A percentile compares a stretch with the other conserved stretches of the same genome.
phyloP scores from a whole-genome alignment of 2,888 invertebrate species.

The Lithophane socia region DNA sequence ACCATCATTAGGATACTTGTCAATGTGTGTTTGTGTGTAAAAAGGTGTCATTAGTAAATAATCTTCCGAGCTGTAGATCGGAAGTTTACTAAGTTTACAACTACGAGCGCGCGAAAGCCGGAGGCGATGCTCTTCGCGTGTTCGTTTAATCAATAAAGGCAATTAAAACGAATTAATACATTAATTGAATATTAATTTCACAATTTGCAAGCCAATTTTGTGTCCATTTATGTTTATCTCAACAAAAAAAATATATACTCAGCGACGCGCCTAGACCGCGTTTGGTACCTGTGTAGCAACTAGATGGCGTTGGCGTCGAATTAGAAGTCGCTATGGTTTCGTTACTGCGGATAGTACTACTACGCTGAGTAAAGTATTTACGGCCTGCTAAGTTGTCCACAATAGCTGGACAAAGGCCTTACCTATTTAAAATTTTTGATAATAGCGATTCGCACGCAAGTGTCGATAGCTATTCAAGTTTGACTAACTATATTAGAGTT shows the following conservation, averaged over 20 bases:
- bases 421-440: conserved; percentile 20
- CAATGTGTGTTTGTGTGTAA: too few relatives aligned
- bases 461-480: conserved; percentile 28
- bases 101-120: too few relatives aligned
- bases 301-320: conserved; percentile 41
- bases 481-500: too few relatives aligned
- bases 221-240: neutral
- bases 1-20: too few relatives aligned
- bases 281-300: conserved; percentile 5
- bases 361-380: rapidly evolving
- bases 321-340: conserved; percentile 39
- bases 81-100: too few relatives aligned
- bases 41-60: neutral
- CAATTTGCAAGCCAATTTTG: neutral
- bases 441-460: conserved; percentile 10
- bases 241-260: neutral
- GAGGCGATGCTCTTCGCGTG: neutral
- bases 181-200: neutral
- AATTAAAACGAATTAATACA: neutral
- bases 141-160: neutral
- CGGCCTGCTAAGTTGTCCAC: neutral
- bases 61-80: too few relatives aligned
- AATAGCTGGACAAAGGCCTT: conserved; percentile 18
- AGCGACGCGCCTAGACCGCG: too few relatives aligned
- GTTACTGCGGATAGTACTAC: conserved; percentile 15